Evolutionary conservation across 2,888 invertebrate species (phyloP), one percentile per base, ranked within the genome.

Genomic region (Hybos culiciformis): DNA sequence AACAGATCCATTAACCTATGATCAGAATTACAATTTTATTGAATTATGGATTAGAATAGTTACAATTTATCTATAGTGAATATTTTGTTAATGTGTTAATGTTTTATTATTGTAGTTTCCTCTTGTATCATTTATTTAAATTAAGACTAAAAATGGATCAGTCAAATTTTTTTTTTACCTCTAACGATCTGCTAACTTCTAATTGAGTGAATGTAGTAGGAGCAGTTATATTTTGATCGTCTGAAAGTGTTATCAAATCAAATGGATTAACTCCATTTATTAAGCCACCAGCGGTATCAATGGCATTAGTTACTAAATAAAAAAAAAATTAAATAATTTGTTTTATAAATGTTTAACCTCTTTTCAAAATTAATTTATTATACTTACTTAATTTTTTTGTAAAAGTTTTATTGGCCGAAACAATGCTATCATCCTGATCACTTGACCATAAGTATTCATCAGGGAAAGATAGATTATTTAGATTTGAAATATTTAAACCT

Each of bases 381-480:
- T 23, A 50, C 53, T 41, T 50, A 61, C 59, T 50, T 4, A 75
- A 45, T 0, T 55, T 58, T 5, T 61, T 58, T 0, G 48, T 49
- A 43, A 77, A 76, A 24, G 50, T 54, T 55, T 77, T 77, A 20
- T 55, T 52, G 0, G 68, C 71, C 34, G 50, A 56, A n/a, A 77
- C 61, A 4, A 58, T 52, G 17, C 62, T 57, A 5, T 54, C 50
- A 11, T 51, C 37, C 7, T 53, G 53, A 11, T 58, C 58, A 49
- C 63, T 60, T 3, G 56, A 55, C 46, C 67, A 56, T 5, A 76
- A 53, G 48, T 66, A 77, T 24, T 71, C 71, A 9, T 63, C 57
- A 1, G 75, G 76, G 55, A 72, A 78, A 39, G 54, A 52, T 1
- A 75, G 50, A 19, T 54, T 54, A 51, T 77, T 76, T 8, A 77